phyloP scores from a whole-genome alignment of 2,113 vertebrate genomes.

The Platysteira castanea region DNA sequence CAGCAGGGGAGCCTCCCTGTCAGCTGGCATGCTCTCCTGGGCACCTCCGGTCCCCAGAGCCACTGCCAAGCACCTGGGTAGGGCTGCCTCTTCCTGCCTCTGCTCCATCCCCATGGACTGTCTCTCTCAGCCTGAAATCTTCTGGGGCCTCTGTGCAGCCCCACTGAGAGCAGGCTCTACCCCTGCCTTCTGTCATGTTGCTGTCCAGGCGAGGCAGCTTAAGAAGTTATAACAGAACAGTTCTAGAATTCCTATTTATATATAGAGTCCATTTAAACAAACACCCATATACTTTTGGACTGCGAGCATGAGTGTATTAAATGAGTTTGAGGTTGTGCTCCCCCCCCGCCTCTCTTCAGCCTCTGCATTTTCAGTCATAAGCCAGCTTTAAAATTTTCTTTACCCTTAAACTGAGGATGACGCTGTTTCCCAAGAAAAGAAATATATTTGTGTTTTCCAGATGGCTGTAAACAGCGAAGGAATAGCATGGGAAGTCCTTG shows the following conservation, averaged over 20 bases:
- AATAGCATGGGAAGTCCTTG: not conserved
- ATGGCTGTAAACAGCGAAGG: not conserved
- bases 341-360: not conserved
- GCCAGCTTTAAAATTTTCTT: not conserved
- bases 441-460: constrained; percentile 44
- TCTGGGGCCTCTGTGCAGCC: not conserved
- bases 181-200: not conserved
- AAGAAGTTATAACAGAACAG: not conserved
- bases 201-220: not conserved
- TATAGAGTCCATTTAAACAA: not conserved
- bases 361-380: not conserved
- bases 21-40: not conserved
- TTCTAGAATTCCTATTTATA: not conserved
- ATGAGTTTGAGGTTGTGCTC: not conserved
- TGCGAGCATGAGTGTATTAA: not conserved
- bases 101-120: not conserved
- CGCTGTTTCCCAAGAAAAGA: not conserved
- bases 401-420: not conserved
- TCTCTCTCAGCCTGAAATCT: not conserved
- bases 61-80: accelerated
- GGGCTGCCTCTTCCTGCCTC: not conserved
- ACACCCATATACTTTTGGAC: not conserved
- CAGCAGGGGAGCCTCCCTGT: not conserved
- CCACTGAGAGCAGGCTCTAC: not conserved
- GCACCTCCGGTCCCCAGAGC: not conserved